Evolutionary conservation across 2,113 vertebrate genomes (phyloP), one percentile per base, ranked within the genome.

Genomic region (Catharus minimus): DNA sequence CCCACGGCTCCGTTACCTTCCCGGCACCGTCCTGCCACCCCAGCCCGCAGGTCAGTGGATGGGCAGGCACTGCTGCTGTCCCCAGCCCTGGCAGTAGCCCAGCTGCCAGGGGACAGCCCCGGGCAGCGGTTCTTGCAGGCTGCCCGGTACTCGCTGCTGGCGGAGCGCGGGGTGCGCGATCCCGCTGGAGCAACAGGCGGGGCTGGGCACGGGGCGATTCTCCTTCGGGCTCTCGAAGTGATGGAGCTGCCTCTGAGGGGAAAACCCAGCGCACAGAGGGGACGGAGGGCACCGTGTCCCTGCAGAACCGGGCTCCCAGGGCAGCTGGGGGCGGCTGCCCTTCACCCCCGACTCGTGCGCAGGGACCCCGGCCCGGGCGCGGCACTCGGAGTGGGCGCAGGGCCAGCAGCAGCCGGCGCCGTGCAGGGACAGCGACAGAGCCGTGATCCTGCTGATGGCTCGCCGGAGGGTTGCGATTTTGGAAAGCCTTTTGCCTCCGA

Each of bases 391-490:
- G 84, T 98, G 98, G 30, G 84, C 14, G 15, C 98, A 98, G 67
- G 97, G 71, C 96, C 97, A 86, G 81, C 93, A 94, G 90, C 95
- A 86, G 0, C 74, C 76, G 1, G 91, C 78, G 50, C 95, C 73
- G 27, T 66, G 98, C 93, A 99, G 97, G 75, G 98, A 98, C 3
- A 97, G 97, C 12, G 99, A 99, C 36, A 99, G 98, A 22, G 98
- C 97, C 2, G 99, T 83, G 94, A 99, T 99, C 92, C 97, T 98
- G 93, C 98, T 97, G 96, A 99, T 99, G 95, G 99, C 99, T 50
- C 98, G 94, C 81, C 98, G 98, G 43, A 99, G 97, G 3, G 99
- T 99, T 11, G 99, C 98, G 9, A 99, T 99, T 97, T 99, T 99
- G 32, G 99, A 99, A 30, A 99, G 98, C 33, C 99, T 97, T 95